Evolutionary conservation across 2,888 invertebrate genomes (phyloP), one percentile per base, ranked within the genome.

Genomic region (Cheilosia vulpina): DNA sequence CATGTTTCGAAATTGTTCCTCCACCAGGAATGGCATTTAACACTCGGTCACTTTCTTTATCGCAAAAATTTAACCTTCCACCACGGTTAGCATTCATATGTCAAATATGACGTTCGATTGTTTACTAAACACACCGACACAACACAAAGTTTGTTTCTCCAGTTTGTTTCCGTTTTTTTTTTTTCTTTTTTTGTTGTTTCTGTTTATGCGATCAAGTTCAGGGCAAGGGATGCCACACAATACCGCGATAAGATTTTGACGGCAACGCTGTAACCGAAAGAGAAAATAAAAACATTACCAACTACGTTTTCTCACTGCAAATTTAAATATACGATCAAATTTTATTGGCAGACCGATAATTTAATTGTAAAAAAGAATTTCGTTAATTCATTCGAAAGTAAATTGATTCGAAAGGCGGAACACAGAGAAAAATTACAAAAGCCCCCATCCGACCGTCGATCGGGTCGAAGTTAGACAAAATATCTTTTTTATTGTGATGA

Each of bases 1-100:
- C 92, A 92, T 92, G 68, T 84, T 87, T 45, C 79, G 62, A 47
- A 71, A 60, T 63, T 78, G 62, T 43, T 78, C 78, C 55, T 60
- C 65, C 47, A 75, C 62, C 50, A 78, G 53, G 38, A 60, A 76
- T 55, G 75, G 71, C 75, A 75, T 60, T 55, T 55, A 63, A 21
- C 69, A 68, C 58, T 63, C 47, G n/a, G 34, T 11, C 47, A 68
- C 65, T 68, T 62, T 72, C 60, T 71, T 60, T 68, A 62, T 79
- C 63, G 57, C 13, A 11, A 38, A 50, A 47, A 65, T 62, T 63
- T 41, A 47, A 63, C 62, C 38, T 69, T 60, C 31, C 68, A 57
- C 75, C 38, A 17, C 58, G 63, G 43, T 84, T 65, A 79, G 63
- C 84, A 75, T 75, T 75, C 79, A 79, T 80, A 41, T 75, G 84